phyloP scores from a whole-genome alignment of 1,140 invertebrate genomes.

The Drosophila quadrilineata region DNA sequence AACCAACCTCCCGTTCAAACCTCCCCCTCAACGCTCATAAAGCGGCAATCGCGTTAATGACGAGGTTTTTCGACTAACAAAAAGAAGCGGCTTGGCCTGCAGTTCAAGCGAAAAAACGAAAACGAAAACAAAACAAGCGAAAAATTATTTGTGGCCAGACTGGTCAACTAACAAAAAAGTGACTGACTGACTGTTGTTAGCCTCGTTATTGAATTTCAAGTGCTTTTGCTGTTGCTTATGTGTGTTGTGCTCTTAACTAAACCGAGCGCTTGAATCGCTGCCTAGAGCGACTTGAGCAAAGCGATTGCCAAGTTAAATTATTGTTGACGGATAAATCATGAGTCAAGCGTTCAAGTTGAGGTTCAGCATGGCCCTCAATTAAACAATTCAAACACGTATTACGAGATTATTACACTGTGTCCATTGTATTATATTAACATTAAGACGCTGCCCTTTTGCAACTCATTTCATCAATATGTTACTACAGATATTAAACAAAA shows the following conservation, averaged over 20 bases:
- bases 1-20: conserved; percentile 21
- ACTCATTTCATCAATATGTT: background rate
- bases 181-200: conserved; percentile 13
- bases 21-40: background rate
- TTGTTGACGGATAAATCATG: background rate
- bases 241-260: conserved; percentile 37
- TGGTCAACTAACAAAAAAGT: conserved; percentile 22
- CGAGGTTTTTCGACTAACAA: background rate
- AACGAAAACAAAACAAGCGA: background rate
- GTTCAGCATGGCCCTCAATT: background rate
- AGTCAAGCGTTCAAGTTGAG: background rate
- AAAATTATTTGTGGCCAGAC: background rate
- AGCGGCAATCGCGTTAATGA: background rate
- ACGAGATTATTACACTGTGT: too few species aligned
- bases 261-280: conserved; percentile 2
- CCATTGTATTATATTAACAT: conserved; percentile 19
- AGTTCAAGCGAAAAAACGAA: conserved; percentile 14
- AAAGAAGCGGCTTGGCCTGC: conserved; percentile 7
- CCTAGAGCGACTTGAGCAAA: conserved; percentile 7
- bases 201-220: conserved; percentile 74
- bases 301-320: conserved; percentile 9
- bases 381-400: conserved; percentile 17
- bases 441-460: background rate
- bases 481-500: background rate
- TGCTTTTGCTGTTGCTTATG: too few species aligned